Conservation (phyloP, 2,113 vertebrate genomes). For the Mus spicilegus region DNA sequence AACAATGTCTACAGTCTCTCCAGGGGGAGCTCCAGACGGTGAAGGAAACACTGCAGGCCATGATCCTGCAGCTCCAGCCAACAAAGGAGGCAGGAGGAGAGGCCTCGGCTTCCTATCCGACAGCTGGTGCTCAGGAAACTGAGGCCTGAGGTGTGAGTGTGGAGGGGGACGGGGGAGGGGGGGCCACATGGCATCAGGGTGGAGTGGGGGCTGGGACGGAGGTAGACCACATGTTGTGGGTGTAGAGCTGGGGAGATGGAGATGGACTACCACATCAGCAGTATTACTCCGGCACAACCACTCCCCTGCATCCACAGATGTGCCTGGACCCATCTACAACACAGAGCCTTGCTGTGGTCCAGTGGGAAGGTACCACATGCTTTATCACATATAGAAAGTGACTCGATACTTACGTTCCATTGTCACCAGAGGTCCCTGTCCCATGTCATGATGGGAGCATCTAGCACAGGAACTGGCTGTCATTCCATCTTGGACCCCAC, state of each 20-base stretch:
- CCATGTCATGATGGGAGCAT: constrained; percentile 9
- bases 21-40: constrained; percentile 92
- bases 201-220: background rate
- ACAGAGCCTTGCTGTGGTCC: constrained; percentile 71
- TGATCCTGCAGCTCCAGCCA: constrained; percentile 90
- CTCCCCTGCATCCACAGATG: constrained; percentile 62
- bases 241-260: background rate
- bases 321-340: constrained; percentile 74
- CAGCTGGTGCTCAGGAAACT: constrained; percentile 87
- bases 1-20: constrained; percentile 90
- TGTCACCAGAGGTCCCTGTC: constrained; percentile 70
- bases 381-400: constrained; percentile 60
- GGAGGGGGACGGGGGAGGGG: background rate
- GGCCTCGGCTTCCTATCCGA: constrained; percentile 87
- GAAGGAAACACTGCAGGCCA: constrained; percentile 88
- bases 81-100: constrained; percentile 88
- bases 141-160: constrained; percentile 86
- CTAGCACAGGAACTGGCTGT: background rate
- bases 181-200: constrained; percentile 14
- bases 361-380: background rate
- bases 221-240: background rate
- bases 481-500: background rate
- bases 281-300: constrained; percentile 37
- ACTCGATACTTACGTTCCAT: constrained; percentile 34
- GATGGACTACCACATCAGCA: background rate